Evolutionary conservation across 2,888 invertebrate genomes (phyloP), one percentile per base, ranked within the genome.

Genomic region (Conus canariensis): DNA sequence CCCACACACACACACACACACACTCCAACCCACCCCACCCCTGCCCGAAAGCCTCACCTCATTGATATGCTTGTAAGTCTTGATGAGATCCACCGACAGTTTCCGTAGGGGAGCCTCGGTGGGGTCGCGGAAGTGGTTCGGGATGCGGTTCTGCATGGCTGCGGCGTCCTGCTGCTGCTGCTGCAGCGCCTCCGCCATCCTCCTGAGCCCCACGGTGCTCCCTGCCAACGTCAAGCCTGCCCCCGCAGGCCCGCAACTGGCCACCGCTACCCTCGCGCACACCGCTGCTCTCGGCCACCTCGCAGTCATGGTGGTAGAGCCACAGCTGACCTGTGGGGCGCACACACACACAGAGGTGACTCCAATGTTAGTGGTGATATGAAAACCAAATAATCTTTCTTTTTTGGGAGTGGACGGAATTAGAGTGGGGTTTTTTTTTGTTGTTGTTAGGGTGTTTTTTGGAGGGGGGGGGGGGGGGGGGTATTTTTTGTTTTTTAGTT

Each of bases 61-160:
- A 97, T 99, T 99, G 97, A 99, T 99, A 97, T 99, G 99, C 97
- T 99, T 99, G 97, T 99, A 99, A 95, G 99, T 99, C 97, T 99
- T 99, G 97, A 99, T 99, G 97, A 99, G 98, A 97, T 99, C 99
- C 96, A 99, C 99, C 97, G 99, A 99, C 96, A 99, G 98, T 91
- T 99, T 99, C 95, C 99, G 97, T 95, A 99, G 97, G 88, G 99
- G 99, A 4, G 96, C 96, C 14, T 93, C 92, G 77, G 94, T 92
- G 25, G 96, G 91, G 12, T 96, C 96, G 19, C 96, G 94, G 93
- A 95, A 95, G 70, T 93, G 91, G 90, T 92, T 92, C 74, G 95
- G 95, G 86, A 95, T 95, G 85, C 95, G 93, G 92, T 94, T 95
- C 93, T 95, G 95, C 95, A 95, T 45, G 92, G 94, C 94, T 64